Percentiles rank a stretch among this genome's conserved stretches.
Evolutionary conservation across 2,888 invertebrate genomes (phyloP).

Genomic region (Agriotes lineatus): DNA sequence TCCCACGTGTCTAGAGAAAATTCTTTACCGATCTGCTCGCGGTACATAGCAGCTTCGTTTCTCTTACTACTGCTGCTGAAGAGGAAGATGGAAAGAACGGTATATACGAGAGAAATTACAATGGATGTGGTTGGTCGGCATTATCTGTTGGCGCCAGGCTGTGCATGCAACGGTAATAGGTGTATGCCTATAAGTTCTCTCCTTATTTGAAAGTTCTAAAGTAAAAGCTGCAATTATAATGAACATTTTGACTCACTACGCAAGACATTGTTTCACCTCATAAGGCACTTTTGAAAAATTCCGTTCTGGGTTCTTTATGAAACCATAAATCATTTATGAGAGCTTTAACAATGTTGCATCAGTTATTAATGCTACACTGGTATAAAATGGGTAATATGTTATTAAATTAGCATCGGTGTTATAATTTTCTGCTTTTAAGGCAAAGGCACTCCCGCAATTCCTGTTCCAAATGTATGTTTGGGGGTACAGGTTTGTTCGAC

Average conservation of each 20-base stretch:
- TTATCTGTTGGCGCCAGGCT: constrained; percentile 32
- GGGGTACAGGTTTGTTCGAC: too few relatives aligned
- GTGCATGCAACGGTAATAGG: constrained; percentile 23
- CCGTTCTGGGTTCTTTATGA: neutral
- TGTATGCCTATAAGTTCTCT: constrained; percentile 20
- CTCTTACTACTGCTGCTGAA: neutral
- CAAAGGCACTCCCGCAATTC: too few relatives aligned
- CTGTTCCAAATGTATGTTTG: too few relatives aligned
- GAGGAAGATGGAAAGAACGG: constrained; percentile 1
- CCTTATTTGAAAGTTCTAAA: constrained; percentile 24
- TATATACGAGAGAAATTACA: constrained; percentile 6
- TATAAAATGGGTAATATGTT: too few relatives aligned
- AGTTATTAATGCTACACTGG: too few relatives aligned
- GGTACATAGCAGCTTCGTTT: neutral
- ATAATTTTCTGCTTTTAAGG: too few relatives aligned
- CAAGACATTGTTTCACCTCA: too few relatives aligned
- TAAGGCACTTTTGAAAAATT: neutral
- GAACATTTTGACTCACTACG: neutral
- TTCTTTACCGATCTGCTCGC: too few relatives aligned
- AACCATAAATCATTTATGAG: too few relatives aligned
- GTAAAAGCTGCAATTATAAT: constrained; percentile 13
- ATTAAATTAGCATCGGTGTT: too few relatives aligned
- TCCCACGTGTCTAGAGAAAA: constrained; percentile 25
- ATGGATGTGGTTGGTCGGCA: constrained; percentile 20
- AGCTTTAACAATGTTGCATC: too few relatives aligned